Base-by-base conservation (phyloP, 2,113 vertebrate species). In the Corythoichthys intestinalis region DNA sequence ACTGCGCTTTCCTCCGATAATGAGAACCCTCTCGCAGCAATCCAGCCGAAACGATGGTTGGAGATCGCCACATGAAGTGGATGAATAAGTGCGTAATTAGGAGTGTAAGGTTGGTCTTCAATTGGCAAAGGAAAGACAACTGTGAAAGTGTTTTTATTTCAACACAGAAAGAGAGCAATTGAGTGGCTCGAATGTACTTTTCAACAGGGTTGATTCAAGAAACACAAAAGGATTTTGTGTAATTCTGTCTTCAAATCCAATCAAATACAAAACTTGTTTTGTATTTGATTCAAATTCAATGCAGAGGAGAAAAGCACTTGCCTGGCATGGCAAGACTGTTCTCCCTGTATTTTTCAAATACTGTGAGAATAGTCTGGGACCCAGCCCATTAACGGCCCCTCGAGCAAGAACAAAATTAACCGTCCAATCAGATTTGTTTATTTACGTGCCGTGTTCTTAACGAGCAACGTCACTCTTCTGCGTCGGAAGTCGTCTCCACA, bases 71-170 rank as follows among this genome's bases (percentile, higher is more conserved):
- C 49, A 67, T 85, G 83, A 83, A 87, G 82, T 79, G 81, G 77
- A 75, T 82, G 84, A 86, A 88, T 83, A 77, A 74, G 72, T 73
- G 72, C 68, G 81, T 83, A 86, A 85, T 88, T 87, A 89, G 81
- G 74, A 82, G 75, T 78, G 74, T 76, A 38, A 63, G 70, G 80
- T 74, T 17, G 59, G 71, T 75, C 76, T 83, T 79, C 70, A 88
- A 86, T 83, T 75, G 76, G 75, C 47, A 80, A 83, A 75, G 78
- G 81, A 83, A 83, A 67, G 82, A 86, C 78, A 81, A 85, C 82
- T 75, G 80, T 82, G 79, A 85, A 74, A 83, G 77, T 58, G 54
- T 66, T 76, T 84, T 74, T 78, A 48, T 75, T 57, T 62, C 41
- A 50, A 64, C 17, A 77, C 59, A 77, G 61, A 67, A 78, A 75